Conservation (phyloP, 2,888 invertebrate species). For the Agrotis puta region DNA sequence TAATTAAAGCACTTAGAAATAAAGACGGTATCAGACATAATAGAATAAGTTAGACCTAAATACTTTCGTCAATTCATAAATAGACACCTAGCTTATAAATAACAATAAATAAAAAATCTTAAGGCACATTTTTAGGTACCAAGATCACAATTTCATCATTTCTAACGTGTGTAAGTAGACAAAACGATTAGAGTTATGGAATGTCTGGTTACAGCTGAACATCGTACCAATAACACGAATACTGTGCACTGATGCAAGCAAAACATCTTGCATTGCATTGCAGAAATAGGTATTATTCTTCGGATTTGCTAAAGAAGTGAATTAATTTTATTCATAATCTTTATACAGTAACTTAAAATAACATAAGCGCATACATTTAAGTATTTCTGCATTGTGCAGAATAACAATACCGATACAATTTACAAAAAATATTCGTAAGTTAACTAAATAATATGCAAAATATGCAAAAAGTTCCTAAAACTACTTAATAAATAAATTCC, state of each 20-base stretch:
- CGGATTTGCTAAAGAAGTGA: constrained; percentile 81
- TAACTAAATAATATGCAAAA: constrained; percentile 84
- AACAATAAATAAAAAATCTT: constrained; percentile 90
- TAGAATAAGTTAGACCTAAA: constrained; percentile 81
- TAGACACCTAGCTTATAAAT: constrained; percentile 87
- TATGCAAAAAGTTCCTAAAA: constrained; percentile 80
- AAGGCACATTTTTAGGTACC: constrained; percentile 90
- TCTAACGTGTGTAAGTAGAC: constrained; percentile 77
- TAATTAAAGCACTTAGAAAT: constrained; percentile 76
- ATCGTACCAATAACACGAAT: constrained; percentile 63
- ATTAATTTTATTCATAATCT: constrained; percentile 76
- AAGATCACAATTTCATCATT: constrained; percentile 88
- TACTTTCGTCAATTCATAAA: constrained; percentile 86
- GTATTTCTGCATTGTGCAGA: constrained; percentile 91
- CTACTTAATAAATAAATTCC: constrained; percentile 89
- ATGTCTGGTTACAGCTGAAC: constrained; percentile 82
- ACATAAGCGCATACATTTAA: constrained; percentile 91
- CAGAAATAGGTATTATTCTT: constrained; percentile 71
- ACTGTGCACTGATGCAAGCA: constrained; percentile 70
- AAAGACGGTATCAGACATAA: constrained; percentile 75
- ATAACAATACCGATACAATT: constrained; percentile 91
- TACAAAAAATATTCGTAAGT: constrained; percentile 88
- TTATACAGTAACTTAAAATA: constrained; percentile 86
- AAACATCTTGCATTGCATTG: constrained; percentile 71
- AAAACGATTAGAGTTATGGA: constrained; percentile 84